Conservation (phyloP, 2,113 vertebrate species). For the Alethe diademata region DNA sequence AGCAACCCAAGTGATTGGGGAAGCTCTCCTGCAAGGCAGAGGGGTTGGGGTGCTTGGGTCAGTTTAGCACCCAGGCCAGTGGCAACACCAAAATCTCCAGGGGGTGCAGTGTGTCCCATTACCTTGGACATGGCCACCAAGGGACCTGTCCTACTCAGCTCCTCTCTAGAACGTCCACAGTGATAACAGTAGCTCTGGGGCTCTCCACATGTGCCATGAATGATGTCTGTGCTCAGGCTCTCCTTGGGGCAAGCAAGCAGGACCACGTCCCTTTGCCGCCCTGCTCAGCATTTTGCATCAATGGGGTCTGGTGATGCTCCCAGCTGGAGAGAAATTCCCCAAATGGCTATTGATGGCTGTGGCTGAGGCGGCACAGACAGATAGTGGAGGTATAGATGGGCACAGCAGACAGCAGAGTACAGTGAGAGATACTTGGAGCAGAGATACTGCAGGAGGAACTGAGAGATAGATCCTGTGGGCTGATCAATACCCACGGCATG, state of each 20-base stretch:
- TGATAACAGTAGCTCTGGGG: not conserved
- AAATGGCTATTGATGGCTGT: not conserved
- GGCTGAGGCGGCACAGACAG: not conserved
- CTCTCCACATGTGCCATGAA: not conserved
- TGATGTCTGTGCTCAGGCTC: rapidly evolving
- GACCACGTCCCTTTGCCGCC: rapidly evolving
- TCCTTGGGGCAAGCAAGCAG: not conserved
- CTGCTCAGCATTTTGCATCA: rapidly evolving
- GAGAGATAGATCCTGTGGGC: slow-evolving; percentile 35
- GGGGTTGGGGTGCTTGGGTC: not conserved
- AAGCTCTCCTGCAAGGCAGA: not conserved
- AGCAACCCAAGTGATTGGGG: not conserved
- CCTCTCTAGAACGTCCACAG: not conserved
- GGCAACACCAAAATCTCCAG: not conserved
- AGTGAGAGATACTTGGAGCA: slow-evolving; percentile 45
- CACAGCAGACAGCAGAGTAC: not conserved
- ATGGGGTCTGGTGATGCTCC: not conserved
- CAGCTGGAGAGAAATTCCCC: not conserved
- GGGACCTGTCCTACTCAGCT: not conserved
- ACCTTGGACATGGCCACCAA: not conserved
- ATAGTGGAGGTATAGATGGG: not conserved
- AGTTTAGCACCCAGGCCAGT: not conserved
- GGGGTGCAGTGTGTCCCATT: rapidly evolving
- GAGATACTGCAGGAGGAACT: slow-evolving; percentile 31
- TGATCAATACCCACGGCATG: slow-evolving; percentile 54